Evolutionary conservation across 1,140 invertebrate genomes (phyloP), one percentile per base, ranked within the genome.

Genomic region (Probaryconus sp.): DNA sequence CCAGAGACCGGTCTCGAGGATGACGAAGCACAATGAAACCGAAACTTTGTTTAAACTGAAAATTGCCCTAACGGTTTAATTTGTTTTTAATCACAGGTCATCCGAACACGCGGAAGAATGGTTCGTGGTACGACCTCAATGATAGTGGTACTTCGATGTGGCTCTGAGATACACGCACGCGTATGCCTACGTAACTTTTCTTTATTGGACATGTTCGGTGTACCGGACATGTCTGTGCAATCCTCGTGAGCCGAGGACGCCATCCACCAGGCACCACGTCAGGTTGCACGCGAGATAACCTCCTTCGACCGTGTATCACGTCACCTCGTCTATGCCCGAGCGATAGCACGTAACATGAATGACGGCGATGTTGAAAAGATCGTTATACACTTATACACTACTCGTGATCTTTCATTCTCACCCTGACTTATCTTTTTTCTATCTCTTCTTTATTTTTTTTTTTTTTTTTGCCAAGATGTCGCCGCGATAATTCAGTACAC

Each of bases 231-330:
- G 68, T 61, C 56, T 76, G 51, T 72, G 60, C 68, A 69, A 64
- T 72, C 58, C 69, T 40, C 53, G 56, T 51, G 26, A 67, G 60
- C 50, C 61, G 61, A 64, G 61, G 73, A 76, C 63, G 63, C 68
- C 68, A 33, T 45, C 40, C 53, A 37, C 50, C 35, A 10, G 33
- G 35, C 24, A 53, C 50, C 21, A 56, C 51, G 73, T 76, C 73
- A 76, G 61, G 67, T 76, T 77, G 63, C 74, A 68, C 74, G 74
- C 58, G 58, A 77, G 68, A 77, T 77, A 72, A 72, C 68, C 74
- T 68, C 74, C 56, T 77, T 72, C 51, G 63, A 37, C 47, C 74
- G 69, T 72, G 74, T 72, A 77, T 77, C 74, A 72, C 53, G 74
- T 76, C 73, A 77, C 68, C 64, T 77, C 50, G 63, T 77, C 68